Percentiles rank a stretch among this genome's conserved stretches.
Conservation (phyloP, 2,113 vertebrate genomes). For the Eulemur macaco region DNA sequence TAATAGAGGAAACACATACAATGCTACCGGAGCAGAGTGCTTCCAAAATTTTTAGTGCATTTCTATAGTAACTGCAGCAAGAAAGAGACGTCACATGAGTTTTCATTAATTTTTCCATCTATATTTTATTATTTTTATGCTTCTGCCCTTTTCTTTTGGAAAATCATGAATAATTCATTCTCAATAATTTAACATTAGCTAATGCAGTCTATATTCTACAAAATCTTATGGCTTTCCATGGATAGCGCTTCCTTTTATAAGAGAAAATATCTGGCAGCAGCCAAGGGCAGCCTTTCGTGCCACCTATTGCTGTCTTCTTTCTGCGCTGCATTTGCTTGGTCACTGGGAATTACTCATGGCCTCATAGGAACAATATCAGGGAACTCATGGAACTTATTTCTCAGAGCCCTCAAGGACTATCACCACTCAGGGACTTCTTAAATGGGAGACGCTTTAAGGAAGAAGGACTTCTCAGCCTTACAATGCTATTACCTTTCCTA, state of each 20-base stretch:
- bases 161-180: slow-evolving; percentile 5
- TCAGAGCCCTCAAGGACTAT: not conserved
- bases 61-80: not conserved
- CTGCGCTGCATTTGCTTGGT: not conserved
- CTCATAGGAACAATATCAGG: not conserved
- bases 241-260: not conserved
- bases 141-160: not conserved
- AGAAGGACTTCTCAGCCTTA: not conserved
- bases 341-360: not conserved
- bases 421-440: not conserved
- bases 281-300: not conserved
- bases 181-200: not conserved
- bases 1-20: not conserved
- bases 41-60: not conserved
- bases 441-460: not conserved
- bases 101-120: slow-evolving; percentile 18
- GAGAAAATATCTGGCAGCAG: not conserved
- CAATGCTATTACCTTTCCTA: not conserved
- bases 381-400: not conserved
- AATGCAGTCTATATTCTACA: not conserved
- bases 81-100: not conserved
- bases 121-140: slow-evolving; percentile 31
- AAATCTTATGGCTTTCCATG: not conserved
- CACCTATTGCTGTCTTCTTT: not conserved
- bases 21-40: not conserved